Conservation (phyloP, 2,797 vertebrate genomes). For the Bovichtus diacanthus region DNA sequence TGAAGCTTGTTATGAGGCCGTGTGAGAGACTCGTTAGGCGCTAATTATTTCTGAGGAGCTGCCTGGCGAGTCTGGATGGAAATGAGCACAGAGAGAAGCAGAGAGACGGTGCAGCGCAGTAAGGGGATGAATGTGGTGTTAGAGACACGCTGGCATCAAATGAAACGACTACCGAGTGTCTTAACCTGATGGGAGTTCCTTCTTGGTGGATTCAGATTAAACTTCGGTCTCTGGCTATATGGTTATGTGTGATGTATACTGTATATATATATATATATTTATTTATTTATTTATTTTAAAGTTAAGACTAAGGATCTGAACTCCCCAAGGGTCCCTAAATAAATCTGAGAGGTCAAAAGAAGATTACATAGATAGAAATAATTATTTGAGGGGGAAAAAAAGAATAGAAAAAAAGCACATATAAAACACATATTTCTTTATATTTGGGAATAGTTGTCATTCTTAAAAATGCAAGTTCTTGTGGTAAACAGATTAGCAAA, state of each 20-base stretch:
- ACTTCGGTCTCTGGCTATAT: background rate
- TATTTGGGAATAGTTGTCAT: background rate
- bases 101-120: constrained; percentile 15
- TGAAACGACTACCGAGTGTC: background rate
- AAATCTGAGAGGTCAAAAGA: too few species aligned
- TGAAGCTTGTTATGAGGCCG: constrained; percentile 77
- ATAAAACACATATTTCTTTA: background rate
- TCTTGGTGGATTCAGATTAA: background rate
- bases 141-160: constrained; percentile 11
- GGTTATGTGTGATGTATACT: too few species aligned
- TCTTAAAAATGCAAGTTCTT: background rate
- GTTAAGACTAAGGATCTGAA: too few species aligned
- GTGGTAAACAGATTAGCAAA: background rate
- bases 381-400: background rate
- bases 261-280: too few species aligned
- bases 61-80: constrained; percentile 57
- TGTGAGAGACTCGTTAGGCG: constrained; percentile 72
- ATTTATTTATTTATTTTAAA: too few species aligned
- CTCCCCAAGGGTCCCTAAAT: too few species aligned
- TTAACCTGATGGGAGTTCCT: constrained; percentile 14
- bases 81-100: constrained; percentile 36
- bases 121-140: constrained; percentile 13
- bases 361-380: background rate
- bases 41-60: constrained; percentile 80
- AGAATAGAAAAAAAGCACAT: background rate